A percentile compares a stretch with the other conserved stretches of the same genome.
Conservation (phyloP, 2,888 invertebrate genomes). For the Coleophora flavipennella region DNA sequence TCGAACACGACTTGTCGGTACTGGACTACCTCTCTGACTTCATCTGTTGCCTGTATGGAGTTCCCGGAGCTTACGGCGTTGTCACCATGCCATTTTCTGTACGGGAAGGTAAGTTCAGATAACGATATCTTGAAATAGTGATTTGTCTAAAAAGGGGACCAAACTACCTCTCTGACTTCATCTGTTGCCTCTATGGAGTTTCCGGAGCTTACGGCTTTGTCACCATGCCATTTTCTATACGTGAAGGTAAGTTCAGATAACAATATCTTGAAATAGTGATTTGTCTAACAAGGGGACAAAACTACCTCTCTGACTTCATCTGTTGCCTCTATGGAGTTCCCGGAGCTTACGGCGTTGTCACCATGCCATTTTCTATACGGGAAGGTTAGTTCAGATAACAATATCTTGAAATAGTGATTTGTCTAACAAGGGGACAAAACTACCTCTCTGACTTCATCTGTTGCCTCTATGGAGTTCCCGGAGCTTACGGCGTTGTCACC, state of each 20-base stretch:
- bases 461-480: constrained; percentile 97
- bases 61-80: constrained; percentile 99
- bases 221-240: constrained; percentile 99
- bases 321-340: constrained; percentile 99
- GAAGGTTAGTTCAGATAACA: constrained; percentile 82
- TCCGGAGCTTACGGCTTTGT: constrained; percentile 99
- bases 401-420: too few relatives aligned
- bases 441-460: constrained; percentile 99
- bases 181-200: constrained; percentile 98
- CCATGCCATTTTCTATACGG: constrained; percentile 99
- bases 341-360: constrained; percentile 99
- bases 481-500: constrained; percentile 99
- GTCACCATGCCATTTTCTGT: constrained; percentile 99
- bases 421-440: constrained; percentile 96
- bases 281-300: too few relatives aligned
- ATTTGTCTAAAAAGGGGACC: too few relatives aligned
- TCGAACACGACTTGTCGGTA: constrained; percentile 99
- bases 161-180: constrained; percentile 99
- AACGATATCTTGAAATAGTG: too few relatives aligned
- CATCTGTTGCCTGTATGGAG: constrained; percentile 98
- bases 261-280: too few relatives aligned
- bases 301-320: constrained; percentile 99
- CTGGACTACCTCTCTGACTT: constrained; percentile 99
- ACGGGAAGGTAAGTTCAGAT: constrained; percentile 83
- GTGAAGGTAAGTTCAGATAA: constrained; percentile 83